A percentile compares a stretch with the other conserved stretches of the same genome.
Evolutionary conservation across 2,113 vertebrate species (phyloP).

Genomic region (Seriola dumerili): DNA sequence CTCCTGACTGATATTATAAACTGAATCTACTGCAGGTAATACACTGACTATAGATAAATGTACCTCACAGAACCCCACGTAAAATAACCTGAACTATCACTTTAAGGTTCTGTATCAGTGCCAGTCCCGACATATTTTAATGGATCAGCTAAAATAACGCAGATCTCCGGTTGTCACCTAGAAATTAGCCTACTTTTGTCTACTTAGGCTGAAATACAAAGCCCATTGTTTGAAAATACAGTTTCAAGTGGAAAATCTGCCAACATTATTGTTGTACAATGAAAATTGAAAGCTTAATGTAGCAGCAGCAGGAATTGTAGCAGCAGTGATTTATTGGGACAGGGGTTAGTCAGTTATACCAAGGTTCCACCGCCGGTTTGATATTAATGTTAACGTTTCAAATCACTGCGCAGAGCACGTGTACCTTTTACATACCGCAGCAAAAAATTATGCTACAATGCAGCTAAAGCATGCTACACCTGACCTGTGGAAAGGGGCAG

Average conservation of each 20-base stretch:
- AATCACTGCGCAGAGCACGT: background rate
- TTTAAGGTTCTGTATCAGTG: no score
- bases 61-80: no score
- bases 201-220: background rate
- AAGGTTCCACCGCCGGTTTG: background rate
- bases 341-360: background rate
- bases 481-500: no score
- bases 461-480: background rate
- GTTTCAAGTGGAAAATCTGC: background rate
- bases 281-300: background rate
- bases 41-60: no score
- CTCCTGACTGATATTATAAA: no score
- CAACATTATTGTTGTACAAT: no score
- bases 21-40: no score
- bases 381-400: conserved; percentile 6
- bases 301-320: background rate
- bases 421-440: background rate
- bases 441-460: background rate
- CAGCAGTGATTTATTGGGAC: no score
- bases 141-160: background rate
- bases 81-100: no score
- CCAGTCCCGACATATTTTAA: background rate
- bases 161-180: background rate
- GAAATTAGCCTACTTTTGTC: background rate
- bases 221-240: background rate